Percentiles rank a stretch among this genome's conserved stretches.
Conservation (phyloP, 2,888 invertebrate species). For the Dicroscelio sp. region DNA sequence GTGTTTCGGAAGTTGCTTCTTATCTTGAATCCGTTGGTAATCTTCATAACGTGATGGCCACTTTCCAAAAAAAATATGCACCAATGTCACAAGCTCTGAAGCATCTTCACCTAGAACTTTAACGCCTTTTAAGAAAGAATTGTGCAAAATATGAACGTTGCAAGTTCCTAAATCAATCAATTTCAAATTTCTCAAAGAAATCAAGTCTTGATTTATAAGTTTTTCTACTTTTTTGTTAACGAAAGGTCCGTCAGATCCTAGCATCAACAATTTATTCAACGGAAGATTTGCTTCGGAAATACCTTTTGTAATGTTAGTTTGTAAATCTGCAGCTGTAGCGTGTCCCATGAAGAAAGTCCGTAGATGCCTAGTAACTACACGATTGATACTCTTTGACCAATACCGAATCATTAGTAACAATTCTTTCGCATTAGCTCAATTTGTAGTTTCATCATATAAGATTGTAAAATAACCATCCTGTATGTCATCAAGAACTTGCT, state of each 20-base stretch:
- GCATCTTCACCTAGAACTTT: neutral
- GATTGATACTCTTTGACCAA: neutral
- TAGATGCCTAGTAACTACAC: conserved; percentile 12
- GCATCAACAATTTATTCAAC: conserved; percentile 8
- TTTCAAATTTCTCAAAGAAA: neutral
- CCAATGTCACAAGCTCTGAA: neutral
- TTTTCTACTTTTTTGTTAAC: conserved; percentile 43
- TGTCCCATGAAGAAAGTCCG: conserved; percentile 41
- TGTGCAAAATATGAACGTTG: conserved; percentile 40
- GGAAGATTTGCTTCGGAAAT: conserved; percentile 8
- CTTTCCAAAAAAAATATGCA: conserved; percentile 51
- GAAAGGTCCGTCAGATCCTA: conserved; percentile 40
- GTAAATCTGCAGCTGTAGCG: conserved; percentile 2
- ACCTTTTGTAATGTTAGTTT: neutral
- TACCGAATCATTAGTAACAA: conserved; percentile 11
- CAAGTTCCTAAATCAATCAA: conserved; percentile 43
- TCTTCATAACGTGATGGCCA: conserved; percentile 24
- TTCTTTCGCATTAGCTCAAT: conserved; percentile 17
- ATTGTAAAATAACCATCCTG: conserved; percentile 2
- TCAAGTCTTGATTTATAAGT: neutral
- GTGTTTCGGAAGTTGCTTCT: conserved; percentile 45
- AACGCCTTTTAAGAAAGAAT: conserved; percentile 28
- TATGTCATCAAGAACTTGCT: conserved; percentile 17
- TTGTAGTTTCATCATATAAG: conserved; percentile 25
- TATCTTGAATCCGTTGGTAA: conserved; percentile 56